Evolutionary conservation across 2,113 vertebrate species (phyloP).

Genomic region (Bufo bufo): DNA sequence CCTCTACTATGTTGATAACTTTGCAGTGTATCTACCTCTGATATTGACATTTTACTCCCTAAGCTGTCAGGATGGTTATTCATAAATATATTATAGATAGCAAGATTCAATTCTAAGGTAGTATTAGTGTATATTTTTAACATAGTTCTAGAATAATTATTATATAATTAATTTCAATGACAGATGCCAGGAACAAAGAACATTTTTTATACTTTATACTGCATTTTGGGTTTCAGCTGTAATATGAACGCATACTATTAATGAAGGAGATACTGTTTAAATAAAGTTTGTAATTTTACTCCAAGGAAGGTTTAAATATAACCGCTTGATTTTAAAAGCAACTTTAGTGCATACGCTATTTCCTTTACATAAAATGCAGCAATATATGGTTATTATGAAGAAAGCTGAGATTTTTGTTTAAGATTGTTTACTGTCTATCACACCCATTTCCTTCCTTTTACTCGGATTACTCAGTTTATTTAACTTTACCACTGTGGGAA

Average conservation of each 20-base stretch:
- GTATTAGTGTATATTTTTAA: too few relatives aligned
- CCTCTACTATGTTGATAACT: too few relatives aligned
- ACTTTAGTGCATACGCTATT: background rate
- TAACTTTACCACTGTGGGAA: constrained; percentile 49
- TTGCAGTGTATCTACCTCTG: too few relatives aligned
- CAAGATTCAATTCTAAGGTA: too few relatives aligned
- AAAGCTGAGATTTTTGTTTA: constrained; percentile 14
- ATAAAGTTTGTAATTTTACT: background rate
- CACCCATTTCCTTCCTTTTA: constrained; percentile 47
- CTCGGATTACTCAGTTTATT: constrained; percentile 42
- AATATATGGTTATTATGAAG: background rate
- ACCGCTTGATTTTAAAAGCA: background rate
- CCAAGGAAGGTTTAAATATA: background rate
- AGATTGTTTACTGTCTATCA: background rate
- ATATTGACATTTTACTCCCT: background rate
- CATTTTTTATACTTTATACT: background rate
- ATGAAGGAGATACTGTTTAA: background rate
- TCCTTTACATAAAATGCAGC: background rate
- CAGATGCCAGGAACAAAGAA: background rate
- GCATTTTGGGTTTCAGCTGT: background rate
- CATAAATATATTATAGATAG: too few relatives aligned
- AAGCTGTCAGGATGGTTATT: too few relatives aligned
- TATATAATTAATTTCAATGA: background rate
- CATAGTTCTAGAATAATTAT: too few relatives aligned
- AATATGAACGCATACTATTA: background rate